A percentile compares a stretch with the other conserved stretches of the same genome.
Conservation (phyloP, 2,797 vertebrate genomes). For the Tokudaia muenninki region DNA sequence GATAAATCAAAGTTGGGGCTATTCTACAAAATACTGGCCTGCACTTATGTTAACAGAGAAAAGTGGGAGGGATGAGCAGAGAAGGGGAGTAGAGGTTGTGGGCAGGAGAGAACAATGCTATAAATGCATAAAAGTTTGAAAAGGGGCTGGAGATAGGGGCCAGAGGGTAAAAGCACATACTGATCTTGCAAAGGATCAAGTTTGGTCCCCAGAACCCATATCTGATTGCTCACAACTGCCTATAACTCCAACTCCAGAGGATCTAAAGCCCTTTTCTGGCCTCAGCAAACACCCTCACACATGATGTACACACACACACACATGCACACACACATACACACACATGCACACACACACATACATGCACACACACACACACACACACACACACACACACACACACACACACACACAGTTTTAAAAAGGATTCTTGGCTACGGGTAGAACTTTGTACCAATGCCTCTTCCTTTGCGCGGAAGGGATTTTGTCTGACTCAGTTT, state of each 20-base stretch:
- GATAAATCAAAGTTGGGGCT: slow-evolving; percentile 9
- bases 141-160: not conserved
- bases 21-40: slow-evolving; percentile 20
- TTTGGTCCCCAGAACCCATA: not conserved
- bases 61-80: not conserved
- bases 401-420: not conserved
- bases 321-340: too few relatives aligned
- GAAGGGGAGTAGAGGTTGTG: too few relatives aligned
- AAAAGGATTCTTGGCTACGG: not conserved
- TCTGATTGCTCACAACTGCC: not conserved
- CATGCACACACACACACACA: not conserved
- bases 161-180: not conserved
- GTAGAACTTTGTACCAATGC: not conserved
- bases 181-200: not conserved
- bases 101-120: not conserved
- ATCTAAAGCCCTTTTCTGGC: not conserved
- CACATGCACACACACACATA: too few relatives aligned
- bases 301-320: not conserved
- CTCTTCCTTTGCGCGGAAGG: not conserved
- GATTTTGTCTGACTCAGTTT: not conserved
- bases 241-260: not conserved
- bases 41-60: not conserved
- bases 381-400: not conserved
- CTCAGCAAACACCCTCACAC: not conserved
- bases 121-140: not conserved